Conservation (phyloP, 2,888 invertebrate genomes). For the Calephelis perditalis region DNA sequence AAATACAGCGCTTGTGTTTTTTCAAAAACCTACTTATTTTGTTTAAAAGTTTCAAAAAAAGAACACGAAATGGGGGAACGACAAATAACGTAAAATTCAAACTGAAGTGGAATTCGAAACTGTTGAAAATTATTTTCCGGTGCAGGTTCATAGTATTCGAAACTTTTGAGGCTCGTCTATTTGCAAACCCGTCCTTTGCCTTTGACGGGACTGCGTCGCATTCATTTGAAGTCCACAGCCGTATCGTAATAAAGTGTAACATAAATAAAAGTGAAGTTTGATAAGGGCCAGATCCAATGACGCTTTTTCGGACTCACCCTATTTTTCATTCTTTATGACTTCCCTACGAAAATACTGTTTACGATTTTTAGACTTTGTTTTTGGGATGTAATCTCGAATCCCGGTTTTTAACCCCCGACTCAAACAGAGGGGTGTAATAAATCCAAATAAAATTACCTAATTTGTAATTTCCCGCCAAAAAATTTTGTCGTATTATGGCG, state of each 20-base stretch:
- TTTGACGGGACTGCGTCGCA: constrained; percentile 42
- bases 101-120: constrained; percentile 18
- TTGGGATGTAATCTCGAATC: no score
- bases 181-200: constrained; percentile 43
- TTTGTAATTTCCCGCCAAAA: no score
- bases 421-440: no score
- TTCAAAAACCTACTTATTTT: background rate
- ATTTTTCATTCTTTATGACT: background rate
- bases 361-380: no score
- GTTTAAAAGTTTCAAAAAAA: background rate
- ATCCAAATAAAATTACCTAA: no score
- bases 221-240: constrained; percentile 35
- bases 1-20: no score
- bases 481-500: no score
- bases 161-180: constrained; percentile 33
- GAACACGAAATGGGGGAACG: background rate
- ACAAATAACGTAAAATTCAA: background rate
- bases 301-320: constrained; percentile 22
- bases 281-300: constrained; percentile 20
- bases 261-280: constrained; percentile 39
- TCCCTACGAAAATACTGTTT: background rate
- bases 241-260: constrained; percentile 42
- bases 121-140: constrained; percentile 22
- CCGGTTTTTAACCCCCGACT: no score
- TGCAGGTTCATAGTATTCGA: constrained; percentile 21